Evolutionary conservation across 2,888 invertebrate species (phyloP).

Genomic region (Acanthoscelides obtectus): DNA sequence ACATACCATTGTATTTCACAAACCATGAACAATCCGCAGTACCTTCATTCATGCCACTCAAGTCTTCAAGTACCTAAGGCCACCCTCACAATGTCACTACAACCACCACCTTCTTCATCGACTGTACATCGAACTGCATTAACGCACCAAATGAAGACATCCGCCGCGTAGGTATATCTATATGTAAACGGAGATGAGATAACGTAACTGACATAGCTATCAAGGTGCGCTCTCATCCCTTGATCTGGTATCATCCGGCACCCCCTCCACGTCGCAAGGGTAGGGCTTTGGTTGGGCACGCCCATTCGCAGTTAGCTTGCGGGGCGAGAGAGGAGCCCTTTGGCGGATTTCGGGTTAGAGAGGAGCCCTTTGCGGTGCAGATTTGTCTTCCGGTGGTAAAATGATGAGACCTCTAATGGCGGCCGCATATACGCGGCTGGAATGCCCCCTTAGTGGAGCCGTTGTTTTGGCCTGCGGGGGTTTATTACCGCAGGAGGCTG

Average conservation of each 20-base stretch:
- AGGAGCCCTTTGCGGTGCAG: not conserved
- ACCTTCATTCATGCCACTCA: not conserved
- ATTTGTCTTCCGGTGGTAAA: not conserved
- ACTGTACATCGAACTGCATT: slow-evolving; percentile 6
- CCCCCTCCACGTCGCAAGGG: not conserved
- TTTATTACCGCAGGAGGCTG: not conserved
- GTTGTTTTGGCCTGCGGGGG: not conserved
- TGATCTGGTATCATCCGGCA: not conserved
- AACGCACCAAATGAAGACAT: not conserved
- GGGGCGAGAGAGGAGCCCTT: not conserved
- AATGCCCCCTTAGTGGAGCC: not conserved
- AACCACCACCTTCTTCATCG: slow-evolving; percentile 13
- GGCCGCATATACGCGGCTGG: not conserved
- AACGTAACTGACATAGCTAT: not conserved
- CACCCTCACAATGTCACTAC: not conserved
- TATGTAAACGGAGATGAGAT: not conserved
- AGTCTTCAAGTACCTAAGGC: not conserved
- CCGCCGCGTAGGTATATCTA: not conserved
- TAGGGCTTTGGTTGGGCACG: not conserved
- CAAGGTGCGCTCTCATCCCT: not conserved
- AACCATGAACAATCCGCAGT: not conserved
- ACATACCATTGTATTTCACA: not conserved
- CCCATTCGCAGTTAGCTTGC: not conserved
- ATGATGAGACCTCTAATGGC: not conserved
- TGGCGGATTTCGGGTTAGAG: not conserved